These are phyloP conservation scores for Sympetrum striolatum DNA, from an alignment of 2,888 invertebrate genomes.

Conservation along the genomic window DNA sequence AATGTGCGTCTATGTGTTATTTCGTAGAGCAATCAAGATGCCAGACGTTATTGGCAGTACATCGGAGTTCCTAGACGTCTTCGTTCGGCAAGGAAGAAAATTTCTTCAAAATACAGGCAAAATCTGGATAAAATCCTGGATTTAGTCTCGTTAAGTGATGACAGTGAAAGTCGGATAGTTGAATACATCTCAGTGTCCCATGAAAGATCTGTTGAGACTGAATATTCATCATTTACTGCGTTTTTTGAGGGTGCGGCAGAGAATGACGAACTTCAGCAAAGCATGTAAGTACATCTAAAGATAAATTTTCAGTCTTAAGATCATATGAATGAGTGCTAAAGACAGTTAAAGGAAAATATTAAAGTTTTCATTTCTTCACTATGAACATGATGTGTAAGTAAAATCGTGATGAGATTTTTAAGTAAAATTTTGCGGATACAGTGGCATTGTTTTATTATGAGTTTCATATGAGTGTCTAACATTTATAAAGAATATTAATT, in stretches of 20 bases:
- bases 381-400: too few relatives aligned
- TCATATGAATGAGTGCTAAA: background rate
- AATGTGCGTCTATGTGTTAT: background rate
- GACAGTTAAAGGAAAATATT: background rate
- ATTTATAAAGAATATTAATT: too few relatives aligned
- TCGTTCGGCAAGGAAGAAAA: background rate
- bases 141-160: background rate
- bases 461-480: too few relatives aligned
- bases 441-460: too few relatives aligned
- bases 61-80: background rate
- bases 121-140: background rate
- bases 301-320: background rate
- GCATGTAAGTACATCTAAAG: background rate
- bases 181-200: background rate
- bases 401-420: too few relatives aligned
- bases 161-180: background rate
- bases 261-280: background rate
- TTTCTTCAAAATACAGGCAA: background rate
- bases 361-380: background rate
- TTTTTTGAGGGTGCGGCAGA: background rate
- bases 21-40: background rate
- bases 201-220: background rate
- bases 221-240: background rate
- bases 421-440: too few relatives aligned
- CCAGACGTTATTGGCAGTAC: conserved; percentile 9